Evolutionary conservation across 2,888 invertebrate species (phyloP), one percentile per base, ranked within the genome.

Genomic region (Pantelozetes paolii): DNA sequence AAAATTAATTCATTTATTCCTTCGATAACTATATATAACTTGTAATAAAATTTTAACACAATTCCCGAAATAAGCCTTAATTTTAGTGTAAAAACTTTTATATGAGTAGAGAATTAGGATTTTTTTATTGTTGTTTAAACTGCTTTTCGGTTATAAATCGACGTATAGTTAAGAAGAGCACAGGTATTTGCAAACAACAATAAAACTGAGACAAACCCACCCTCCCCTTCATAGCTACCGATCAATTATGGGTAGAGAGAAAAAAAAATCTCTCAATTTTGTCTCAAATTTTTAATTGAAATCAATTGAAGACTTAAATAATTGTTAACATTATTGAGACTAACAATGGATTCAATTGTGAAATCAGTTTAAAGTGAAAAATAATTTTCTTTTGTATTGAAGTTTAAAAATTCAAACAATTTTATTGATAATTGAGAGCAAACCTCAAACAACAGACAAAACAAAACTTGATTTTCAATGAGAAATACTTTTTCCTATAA

Each of bases 241-340:
- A 54, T 54, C 26, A 54, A 54, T 54, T 54, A 54, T 54, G 13
- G n/a, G n/a, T n/a, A n/a, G n/a, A n/a, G n/a, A n/a, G n/a, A n/a
- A n/a, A 2, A 23, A 20, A 9, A 15, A 54, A 23, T 54, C 6
- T 54, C 8, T 26, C 26, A 54, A 11, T 54, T 54, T 54, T 54
- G 6, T 20, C 26, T 54, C 54, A 23, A 8, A 50, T 54, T 50
- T 23, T 20, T 54, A 54, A 54, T 23, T 50, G 20, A 50, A n/a
- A 54, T 50, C 45, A 15, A 45, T 45, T 6, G 15, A 45, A 2
- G 45, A 45, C 15, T 45, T 2, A 9, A 45, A 45, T 18, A 2
- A 45, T 45, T 45, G 45, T 45, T 11, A 45, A 18, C n/a, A n/a
- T n/a, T n/a, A 9, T 15, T 18, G 11, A 15, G 15, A 2, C 45